Base-by-base conservation (phyloP, 2,888 invertebrate genomes). In the Troides oblongomaculatus region DNA sequence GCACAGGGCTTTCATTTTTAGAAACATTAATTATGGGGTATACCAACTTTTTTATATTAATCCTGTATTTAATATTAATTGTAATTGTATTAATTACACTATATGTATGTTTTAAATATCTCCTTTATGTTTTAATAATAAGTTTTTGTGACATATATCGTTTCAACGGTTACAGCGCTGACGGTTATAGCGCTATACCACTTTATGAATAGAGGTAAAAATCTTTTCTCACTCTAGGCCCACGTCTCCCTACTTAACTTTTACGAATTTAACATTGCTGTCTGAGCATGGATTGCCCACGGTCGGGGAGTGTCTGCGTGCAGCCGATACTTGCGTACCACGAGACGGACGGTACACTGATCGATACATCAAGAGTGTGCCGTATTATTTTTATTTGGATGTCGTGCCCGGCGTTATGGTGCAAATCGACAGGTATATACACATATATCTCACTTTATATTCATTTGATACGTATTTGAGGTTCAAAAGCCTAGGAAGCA, bases 261-360 rank as follows among this genome's bases (percentile, higher is more conserved):
- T 96, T 82, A 94, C 94, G 68, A 96, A 96, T 79, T 81, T 97
- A 23, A 95, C 95, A 0, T 81, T 97, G 62, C 92, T 97, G 2
- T 95, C 95, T 0, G 93, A 94, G 3, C 93, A 95, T 77, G 96
- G 96, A 0, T 77, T 95, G 61, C 94, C 94, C 0, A 84, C 84
- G 0, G 84, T 86, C 0, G 66, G 76, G 0, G 93, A 93, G 46
- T 90, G 91, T 66, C 77, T 86, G 14, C 82, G 82, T 23, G 86
- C 87, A 0, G 90, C 88, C 0, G 88, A 92, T 39, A 84, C 84
- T 0, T 93, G 95, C 79, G 85, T 94, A 25, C 93, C 94, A 0
- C 88, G 89, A 58, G 88, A 87, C 36, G 94, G 94, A 0, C 89
- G 92, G 17, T 94, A 93, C 75, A 91, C 91, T 6, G 88, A 93